phyloP scores from a whole-genome alignment of 2,113 vertebrate genomes.

The Hippocampus comes region DNA sequence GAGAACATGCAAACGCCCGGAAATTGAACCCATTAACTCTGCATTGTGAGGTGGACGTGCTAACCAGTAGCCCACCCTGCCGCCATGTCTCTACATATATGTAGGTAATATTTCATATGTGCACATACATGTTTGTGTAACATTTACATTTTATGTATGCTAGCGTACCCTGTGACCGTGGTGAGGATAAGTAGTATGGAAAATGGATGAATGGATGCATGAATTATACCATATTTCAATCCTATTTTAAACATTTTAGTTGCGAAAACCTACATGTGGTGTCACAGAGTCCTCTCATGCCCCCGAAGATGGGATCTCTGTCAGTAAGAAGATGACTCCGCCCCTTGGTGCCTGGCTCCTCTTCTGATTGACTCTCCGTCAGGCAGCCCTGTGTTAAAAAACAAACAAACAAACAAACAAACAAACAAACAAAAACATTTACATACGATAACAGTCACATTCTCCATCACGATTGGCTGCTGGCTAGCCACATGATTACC shows the following conservation, averaged over 20 bases:
- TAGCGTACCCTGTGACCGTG: background rate
- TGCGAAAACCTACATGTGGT: slow-evolving; percentile 54
- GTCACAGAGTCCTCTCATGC: slow-evolving; percentile 52
- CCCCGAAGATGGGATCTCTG: slow-evolving; percentile 69
- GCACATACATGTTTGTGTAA: too few relatives aligned
- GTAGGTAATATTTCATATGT: too few relatives aligned
- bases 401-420: background rate
- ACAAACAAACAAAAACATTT: background rate
- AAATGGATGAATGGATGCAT: too few relatives aligned
- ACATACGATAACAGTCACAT: background rate
- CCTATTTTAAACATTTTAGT: background rate
- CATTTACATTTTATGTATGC: background rate
- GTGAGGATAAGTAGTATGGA: too few relatives aligned
- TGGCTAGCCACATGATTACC: background rate
- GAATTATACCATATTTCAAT: background rate
- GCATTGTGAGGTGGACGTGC: too few relatives aligned
- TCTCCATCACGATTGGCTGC: background rate
- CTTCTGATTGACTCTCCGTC: slow-evolving; percentile 50
- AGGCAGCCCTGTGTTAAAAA: slow-evolving; percentile 49
- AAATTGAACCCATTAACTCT: too few relatives aligned
- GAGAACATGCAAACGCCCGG: too few relatives aligned
- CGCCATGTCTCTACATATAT: too few relatives aligned
- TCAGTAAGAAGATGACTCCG: slow-evolving; percentile 68
- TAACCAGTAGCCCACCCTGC: too few relatives aligned
- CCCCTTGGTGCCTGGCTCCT: slow-evolving; percentile 13